A percentile compares a stretch with the other conserved stretches of the same genome.
Conservation (phyloP, 30 jellyfish, hydroid and myxozoan genomes). For the Sanderia malayensis region DNA sequence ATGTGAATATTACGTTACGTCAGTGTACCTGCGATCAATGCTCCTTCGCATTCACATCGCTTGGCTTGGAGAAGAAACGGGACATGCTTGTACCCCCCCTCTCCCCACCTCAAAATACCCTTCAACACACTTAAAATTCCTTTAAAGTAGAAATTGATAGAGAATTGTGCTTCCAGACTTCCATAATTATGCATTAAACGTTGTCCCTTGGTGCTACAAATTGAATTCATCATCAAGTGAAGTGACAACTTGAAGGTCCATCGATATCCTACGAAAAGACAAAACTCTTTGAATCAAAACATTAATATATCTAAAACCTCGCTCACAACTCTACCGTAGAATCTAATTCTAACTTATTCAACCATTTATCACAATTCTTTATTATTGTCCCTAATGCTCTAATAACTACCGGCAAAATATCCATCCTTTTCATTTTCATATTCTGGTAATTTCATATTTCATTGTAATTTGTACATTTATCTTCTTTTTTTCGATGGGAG, state of each 20-base stretch:
- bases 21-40: neutral
- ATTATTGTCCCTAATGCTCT: no score
- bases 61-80: neutral
- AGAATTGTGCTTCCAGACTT: no score
- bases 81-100: neutral
- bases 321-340: no score
- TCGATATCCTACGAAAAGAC: neutral
- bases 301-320: no score
- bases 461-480: neutral
- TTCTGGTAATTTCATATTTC: neutral
- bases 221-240: conserved; percentile 3
- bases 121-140: neutral
- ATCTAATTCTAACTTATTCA: no score
- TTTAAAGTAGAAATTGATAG: neutral
- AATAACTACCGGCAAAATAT: neutral
- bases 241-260: neutral
- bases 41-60: neutral
- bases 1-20: no score
- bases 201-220: neutral
- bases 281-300: no score
- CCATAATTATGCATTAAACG: neutral
- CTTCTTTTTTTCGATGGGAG: neutral
- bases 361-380: no score
- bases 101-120: neutral
- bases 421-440: neutral